Conservation (phyloP, 2,888 invertebrate genomes). For the Clistopyga incitator region DNA sequence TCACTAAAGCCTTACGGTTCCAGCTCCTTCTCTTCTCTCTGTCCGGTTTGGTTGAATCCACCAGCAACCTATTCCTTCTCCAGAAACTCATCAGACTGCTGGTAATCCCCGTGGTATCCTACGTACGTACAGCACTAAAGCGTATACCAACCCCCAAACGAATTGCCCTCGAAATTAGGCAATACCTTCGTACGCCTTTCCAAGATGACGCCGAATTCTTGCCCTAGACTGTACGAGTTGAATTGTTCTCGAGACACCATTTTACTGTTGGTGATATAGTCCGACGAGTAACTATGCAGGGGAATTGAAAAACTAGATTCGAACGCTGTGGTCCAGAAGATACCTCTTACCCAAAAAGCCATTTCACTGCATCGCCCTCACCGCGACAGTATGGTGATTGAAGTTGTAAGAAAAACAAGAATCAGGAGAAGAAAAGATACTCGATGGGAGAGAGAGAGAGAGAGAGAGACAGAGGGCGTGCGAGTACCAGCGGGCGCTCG, state of each 20-base stretch:
- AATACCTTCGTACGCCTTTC: constrained; percentile 70
- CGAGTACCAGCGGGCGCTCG: constrained; percentile 47
- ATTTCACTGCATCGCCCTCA: constrained; percentile 34
- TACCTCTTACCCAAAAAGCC: constrained; percentile 47
- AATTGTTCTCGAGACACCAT: constrained; percentile 35
- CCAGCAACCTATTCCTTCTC: constrained; percentile 72
- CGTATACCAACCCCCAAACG: constrained; percentile 72
- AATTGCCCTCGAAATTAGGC: constrained; percentile 81
- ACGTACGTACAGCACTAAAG: constrained; percentile 50
- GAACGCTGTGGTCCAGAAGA: not conserved
- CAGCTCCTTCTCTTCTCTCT: constrained; percentile 72
- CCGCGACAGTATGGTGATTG: constrained; percentile 26
- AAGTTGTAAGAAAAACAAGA: constrained; percentile 56
- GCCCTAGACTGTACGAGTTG: constrained; percentile 52
- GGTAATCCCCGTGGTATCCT: constrained; percentile 80
- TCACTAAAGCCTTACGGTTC: constrained; percentile 72
- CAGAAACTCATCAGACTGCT: constrained; percentile 82
- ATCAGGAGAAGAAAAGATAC: constrained; percentile 64
- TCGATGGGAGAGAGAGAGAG: constrained; percentile 37
- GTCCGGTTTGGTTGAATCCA: constrained; percentile 69
- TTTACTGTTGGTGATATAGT: constrained; percentile 4
- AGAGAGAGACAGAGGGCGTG: constrained; percentile 47
- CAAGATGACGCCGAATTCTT: constrained; percentile 72
- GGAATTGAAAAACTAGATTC: constrained; percentile 6
- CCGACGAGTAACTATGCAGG: not conserved